phyloP scores from a whole-genome alignment of 2,113 vertebrate species.

The Condylura cristata region DNA sequence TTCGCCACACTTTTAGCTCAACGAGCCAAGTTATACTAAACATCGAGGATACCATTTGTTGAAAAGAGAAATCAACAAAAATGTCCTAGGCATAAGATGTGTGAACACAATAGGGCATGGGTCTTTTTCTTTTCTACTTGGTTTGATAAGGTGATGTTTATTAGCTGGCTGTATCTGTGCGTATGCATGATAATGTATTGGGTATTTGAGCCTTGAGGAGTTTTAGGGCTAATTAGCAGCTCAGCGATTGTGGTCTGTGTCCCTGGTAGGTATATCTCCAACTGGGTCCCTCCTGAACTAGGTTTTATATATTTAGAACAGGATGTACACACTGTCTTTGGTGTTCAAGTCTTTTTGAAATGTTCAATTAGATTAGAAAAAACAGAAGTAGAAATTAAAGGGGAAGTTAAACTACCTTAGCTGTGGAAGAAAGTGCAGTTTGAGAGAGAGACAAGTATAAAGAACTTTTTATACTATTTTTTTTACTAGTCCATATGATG shows the following conservation, averaged over 20 bases:
- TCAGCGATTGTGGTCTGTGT: not conserved
- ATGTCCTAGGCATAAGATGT: not conserved
- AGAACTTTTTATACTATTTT: not conserved
- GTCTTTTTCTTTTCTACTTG: not conserved
- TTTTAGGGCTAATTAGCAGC: constrained; percentile 10
- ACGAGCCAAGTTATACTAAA: not conserved
- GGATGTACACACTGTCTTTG: not conserved
- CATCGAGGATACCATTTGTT: not conserved
- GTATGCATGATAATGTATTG: not conserved
- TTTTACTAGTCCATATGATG: constrained; percentile 18
- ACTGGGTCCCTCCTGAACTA: not conserved
- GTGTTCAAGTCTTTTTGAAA: constrained; percentile 11
- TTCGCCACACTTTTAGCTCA: not conserved
- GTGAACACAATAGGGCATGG: not conserved
- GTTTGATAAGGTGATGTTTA: constrained; percentile 22
- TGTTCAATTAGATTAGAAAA: constrained; percentile 8
- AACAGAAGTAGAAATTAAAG: constrained; percentile 35
- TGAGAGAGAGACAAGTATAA: not conserved
- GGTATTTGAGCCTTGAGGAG: not conserved
- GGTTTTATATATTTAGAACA: not conserved
- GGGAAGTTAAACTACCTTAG: not conserved
- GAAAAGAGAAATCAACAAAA: constrained; percentile 28
- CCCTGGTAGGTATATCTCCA: not conserved
- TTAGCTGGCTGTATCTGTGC: not conserved
- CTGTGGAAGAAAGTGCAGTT: constrained; percentile 34